A percentile compares a stretch with the other conserved stretches of the same genome.
phyloP scores from a whole-genome alignment of 2,797 vertebrate genomes.

The Pipistrellus pipistrellus region DNA sequence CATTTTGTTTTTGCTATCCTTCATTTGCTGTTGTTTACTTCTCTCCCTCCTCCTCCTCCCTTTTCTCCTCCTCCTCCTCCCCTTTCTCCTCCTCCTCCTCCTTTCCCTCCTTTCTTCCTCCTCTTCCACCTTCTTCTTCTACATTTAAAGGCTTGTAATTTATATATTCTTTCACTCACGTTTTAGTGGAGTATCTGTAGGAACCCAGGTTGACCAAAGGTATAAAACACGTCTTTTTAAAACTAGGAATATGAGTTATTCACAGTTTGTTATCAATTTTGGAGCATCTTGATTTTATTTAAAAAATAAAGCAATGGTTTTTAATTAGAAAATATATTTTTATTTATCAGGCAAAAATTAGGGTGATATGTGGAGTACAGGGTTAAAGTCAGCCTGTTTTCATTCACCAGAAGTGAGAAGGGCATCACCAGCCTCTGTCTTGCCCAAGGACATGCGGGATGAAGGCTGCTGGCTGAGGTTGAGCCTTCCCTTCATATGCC shows the following conservation, averaged over 20 bases:
- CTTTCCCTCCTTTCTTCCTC: background rate
- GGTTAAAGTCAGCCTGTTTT: slow-evolving; percentile 15
- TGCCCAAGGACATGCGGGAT: background rate
- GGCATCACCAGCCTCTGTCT: background rate
- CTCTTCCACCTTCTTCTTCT: background rate
- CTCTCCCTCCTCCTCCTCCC: background rate
- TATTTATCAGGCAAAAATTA: slow-evolving; percentile 20
- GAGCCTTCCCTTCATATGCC: background rate
- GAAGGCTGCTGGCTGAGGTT: background rate
- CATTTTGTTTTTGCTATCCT: background rate
- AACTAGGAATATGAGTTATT: background rate
- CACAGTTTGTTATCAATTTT: background rate
- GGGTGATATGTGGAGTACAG: background rate
- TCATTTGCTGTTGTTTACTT: background rate
- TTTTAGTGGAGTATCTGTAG: background rate
- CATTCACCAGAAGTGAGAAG: background rate
- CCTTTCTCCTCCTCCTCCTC: no score
- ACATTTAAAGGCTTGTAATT: background rate
- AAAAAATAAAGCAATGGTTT: background rate
- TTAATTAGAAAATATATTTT: slow-evolving; percentile 1
- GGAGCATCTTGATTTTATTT: slow-evolving; percentile 60
- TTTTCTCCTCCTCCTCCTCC: background rate
- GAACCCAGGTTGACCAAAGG: background rate
- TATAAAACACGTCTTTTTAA: background rate
- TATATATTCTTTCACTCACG: background rate